Evolutionary conservation across 53 echinoderm and acorn worm genomes (phyloP).

Genomic region (Stichopus horrens): DNA sequence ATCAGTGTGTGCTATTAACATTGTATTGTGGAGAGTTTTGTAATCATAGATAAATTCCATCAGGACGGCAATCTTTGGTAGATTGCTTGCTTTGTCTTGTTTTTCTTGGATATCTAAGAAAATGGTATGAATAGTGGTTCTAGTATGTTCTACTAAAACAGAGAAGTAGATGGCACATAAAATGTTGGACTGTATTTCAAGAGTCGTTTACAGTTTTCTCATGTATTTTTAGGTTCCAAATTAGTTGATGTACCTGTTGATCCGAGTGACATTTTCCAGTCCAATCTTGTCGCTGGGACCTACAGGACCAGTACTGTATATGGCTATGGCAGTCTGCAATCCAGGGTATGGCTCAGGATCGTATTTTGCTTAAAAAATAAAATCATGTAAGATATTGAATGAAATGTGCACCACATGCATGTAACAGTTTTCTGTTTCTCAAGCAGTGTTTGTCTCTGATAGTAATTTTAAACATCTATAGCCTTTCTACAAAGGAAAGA

Average conservation of each 20-base stretch:
- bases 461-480: too few relatives aligned
- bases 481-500: too few relatives aligned
- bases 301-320: slow-evolving; percentile 50
- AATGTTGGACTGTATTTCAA: neutral
- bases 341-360: slow-evolving; percentile 30
- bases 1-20: too few relatives aligned
- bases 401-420: too few relatives aligned
- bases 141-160: neutral
- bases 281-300: slow-evolving; percentile 51
- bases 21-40: too few relatives aligned
- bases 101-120: neutral
- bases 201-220: neutral
- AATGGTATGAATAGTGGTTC: neutral
- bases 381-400: neutral
- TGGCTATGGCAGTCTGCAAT: slow-evolving; percentile 35
- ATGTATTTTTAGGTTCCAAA: neutral
- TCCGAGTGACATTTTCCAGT: slow-evolving; percentile 38
- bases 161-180: neutral
- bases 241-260: slow-evolving; percentile 46
- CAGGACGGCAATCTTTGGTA: too few relatives aligned
- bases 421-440: too few relatives aligned
- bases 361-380: slow-evolving; percentile 16
- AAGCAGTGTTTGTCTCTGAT: too few relatives aligned
- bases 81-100: too few relatives aligned
- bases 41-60: too few relatives aligned